These are phyloP conservation scores for Centropus bengalensis DNA, from an alignment of 2,113 vertebrate species.

Conservation along the genomic window DNA sequence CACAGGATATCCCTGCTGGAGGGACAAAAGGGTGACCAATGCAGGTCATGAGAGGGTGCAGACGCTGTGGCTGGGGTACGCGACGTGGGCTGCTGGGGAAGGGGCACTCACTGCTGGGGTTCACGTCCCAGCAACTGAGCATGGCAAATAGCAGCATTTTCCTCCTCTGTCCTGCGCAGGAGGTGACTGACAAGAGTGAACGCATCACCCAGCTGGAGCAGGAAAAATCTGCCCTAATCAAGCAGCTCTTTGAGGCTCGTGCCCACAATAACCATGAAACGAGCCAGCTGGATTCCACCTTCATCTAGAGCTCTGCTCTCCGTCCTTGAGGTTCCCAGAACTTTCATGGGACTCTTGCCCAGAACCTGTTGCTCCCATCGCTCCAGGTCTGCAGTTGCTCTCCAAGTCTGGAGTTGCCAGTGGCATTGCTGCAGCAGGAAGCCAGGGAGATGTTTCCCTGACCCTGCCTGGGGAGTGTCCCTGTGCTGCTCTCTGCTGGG, in stretches of 20 bases:
- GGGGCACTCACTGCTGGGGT: background rate
- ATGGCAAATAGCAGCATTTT: background rate
- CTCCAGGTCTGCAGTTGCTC: background rate
- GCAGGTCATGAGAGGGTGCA: background rate
- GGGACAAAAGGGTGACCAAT: background rate
- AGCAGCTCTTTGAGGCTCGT: constrained; percentile 93
- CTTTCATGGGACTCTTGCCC: background rate
- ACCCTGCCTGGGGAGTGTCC: background rate
- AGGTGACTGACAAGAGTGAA: constrained; percentile 91
- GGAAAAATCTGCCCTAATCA: constrained; percentile 94
- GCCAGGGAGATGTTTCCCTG: accelerated
- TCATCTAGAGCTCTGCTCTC: constrained; percentile 74
- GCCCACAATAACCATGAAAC: constrained; percentile 81
- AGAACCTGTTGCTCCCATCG: accelerated
- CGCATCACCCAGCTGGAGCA: constrained; percentile 94
- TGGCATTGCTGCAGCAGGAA: background rate
- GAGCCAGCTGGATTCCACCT: constrained; percentile 92
- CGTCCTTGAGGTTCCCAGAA: accelerated
- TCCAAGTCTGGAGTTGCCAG: background rate
- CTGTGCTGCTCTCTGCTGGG: background rate
- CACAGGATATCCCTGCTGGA: background rate
- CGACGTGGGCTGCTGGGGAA: background rate
- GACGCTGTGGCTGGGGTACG: background rate
- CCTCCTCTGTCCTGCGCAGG: constrained; percentile 68
- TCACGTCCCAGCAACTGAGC: background rate